Base-by-base conservation (phyloP, 2,797 vertebrate species). In the Spondyliosoma cantharus region DNA sequence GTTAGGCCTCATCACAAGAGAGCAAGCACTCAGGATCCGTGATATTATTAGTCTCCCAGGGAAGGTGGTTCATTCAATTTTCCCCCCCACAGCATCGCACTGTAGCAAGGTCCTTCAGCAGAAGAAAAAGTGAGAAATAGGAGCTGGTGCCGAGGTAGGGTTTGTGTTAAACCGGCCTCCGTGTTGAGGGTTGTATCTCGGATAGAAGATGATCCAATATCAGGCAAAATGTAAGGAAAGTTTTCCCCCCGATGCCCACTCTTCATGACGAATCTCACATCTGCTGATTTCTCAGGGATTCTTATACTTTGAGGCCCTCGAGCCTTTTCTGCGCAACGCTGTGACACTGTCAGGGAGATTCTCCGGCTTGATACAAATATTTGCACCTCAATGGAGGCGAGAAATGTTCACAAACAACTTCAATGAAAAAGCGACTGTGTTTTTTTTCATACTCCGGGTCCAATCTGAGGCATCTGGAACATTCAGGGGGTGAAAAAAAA, bases 31-130 rank as follows among this genome's bases (percentile, higher is more conserved):
- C 88, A 90, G 86, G 89, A 91, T 89, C 87, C 87, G 81, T 90
- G 83, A 89, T 93, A 89, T 92, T 94, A 93, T 93, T 93, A 92
- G 90, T 92, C 93, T 94, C 93, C 86, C 71, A 75, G 92, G 93
- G 87, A 88, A 84, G 88, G 81, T 83, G 83, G 82, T 90, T 92
- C 93, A 91, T 90, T 91, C 87, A 86, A 86, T 94, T 90, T 89
- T 82, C 86, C 82, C 82, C 32, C 37, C 9, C 78, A 89, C 87
- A 89, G 85, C 88, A 81, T 81, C 84, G 54, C 71, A 74, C 84
- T 75, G 90, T 87, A 80, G 79, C 66, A 66, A 84, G 84, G 85
- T 87, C 86, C 80, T 74, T 74, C 79, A 71, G 78, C 9, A 22
- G 15, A 15, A 65, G 62, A 76, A 67, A 67, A 59, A 69, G 59